phyloP scores from a whole-genome alignment of 1,140 invertebrate species.

The Atopsyche davidsoni region DNA sequence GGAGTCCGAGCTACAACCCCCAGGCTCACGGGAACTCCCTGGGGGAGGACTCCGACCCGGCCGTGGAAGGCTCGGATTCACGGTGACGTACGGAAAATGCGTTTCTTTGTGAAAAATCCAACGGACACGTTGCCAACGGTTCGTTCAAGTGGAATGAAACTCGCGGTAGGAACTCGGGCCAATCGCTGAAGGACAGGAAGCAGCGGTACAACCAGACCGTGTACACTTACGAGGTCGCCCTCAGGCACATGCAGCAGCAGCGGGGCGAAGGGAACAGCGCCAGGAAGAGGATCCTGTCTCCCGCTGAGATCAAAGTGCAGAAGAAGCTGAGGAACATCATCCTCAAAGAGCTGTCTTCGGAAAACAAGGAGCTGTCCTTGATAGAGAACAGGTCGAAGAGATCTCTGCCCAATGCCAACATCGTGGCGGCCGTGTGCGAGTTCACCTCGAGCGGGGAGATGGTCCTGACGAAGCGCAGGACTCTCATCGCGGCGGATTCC shows the following conservation, averaged over 20 bases:
- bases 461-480: no score
- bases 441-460: no score
- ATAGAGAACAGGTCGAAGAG: constrained; percentile 1
- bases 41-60: constrained; percentile 46
- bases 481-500: no score
- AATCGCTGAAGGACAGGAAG: constrained; percentile 24
- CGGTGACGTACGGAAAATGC: constrained; percentile 41
- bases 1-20: constrained; percentile 40
- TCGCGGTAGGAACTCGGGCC: constrained; percentile 16
- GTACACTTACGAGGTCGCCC: constrained; percentile 11
- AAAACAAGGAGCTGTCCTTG: not conserved
- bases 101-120: constrained; percentile 24
- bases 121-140: constrained; percentile 23
- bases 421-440: no score
- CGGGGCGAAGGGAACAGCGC: constrained; percentile 6
- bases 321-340: constrained; percentile 23
- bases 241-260: constrained; percentile 7
- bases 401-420: no score
- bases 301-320: constrained; percentile 22
- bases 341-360: constrained; percentile 15
- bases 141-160: constrained; percentile 25
- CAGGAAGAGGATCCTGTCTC: constrained; percentile 21
- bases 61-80: constrained; percentile 45
- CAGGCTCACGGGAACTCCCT: constrained; percentile 35
- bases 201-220: constrained; percentile 27